Base-by-base conservation (phyloP, 2,797 vertebrate species). In the Fratercula arctica region DNA sequence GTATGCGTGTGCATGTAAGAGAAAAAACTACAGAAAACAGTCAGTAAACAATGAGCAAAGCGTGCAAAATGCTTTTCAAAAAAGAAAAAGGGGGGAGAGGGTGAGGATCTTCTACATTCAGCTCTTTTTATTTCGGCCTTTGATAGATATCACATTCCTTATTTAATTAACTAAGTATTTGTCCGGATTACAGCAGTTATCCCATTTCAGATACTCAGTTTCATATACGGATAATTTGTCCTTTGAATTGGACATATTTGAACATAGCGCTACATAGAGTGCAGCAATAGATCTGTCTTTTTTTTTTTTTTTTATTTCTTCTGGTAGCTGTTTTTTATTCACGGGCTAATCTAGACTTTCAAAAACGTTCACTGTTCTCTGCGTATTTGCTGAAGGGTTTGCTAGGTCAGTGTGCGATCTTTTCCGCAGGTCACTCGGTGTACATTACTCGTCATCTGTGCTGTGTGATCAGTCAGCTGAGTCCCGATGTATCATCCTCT, bases 111-210 rank as follows among this genome's bases (percentile, higher is more conserved):
- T 16, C 63, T 72, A 1, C 26, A 16, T 73, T 86, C 41, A 64
- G 41, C 68, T 85, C 24, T 57, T 89, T 80, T 78, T 48, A 39
- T 72, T 77, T 66, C 31, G 53, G 45, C 31, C 39, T 10, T 51
- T 57, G 73, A 24, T 66, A 48, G 68, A 46, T 74, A 89, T 89
- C 53, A 74, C 1, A 41, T 61, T 86, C 66, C 45, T 91, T 64
- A 41, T 87, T 91, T 89, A 80, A 93, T 93, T 90, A 87, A 37
- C 20, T 77, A 19, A 25, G 37, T 64, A 54, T 89, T 93, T 92
- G 64, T 54, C 66, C 7, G 5, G 46, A 63, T 94, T 59, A 39
- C 0, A 0, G 78, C 85, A 43, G 26, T 80, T 64, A 43, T 72
- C 87, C 53, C 19, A 20, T 89, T 91, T 89, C 64, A 74, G 86